Base-by-base conservation (phyloP, 1,140 invertebrate genomes). In the Tetramorium simillimum region DNA sequence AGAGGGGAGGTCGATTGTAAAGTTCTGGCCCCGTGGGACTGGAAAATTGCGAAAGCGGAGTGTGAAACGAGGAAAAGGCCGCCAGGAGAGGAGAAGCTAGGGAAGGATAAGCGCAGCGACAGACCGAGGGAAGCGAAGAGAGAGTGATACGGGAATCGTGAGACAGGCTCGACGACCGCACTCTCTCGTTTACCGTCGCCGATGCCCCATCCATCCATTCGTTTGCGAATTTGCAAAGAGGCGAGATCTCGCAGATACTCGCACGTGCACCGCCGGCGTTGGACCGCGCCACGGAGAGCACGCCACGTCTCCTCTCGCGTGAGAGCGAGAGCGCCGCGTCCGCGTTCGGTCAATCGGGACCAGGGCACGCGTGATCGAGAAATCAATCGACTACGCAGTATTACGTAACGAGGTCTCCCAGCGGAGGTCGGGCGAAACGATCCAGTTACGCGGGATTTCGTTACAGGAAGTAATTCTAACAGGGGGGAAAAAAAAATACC, bases 121-220 rank as follows among this genome's bases (percentile, higher is more conserved):
- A 58, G 33, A 40, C 14, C 24, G 28, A 70, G 46, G 72, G 40
- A 28, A 51, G 14, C 51, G 81, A 40, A 60, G 53, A 72, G 16
- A 49, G 76, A 69, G 24, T 16, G 56, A 33, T 49, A 58, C 56
- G 28, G 65, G 69, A 88, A 73, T 93, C 92, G 92, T 91, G 92
- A 89, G 91, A 91, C 87, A 92, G 88, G 88, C 92, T 92, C 86
- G 86, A 63, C 85, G 46, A 89, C 70, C 69, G 81, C 78, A 84
- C 33, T 43, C 80, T 93, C 91, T 91, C 88, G 84, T 91, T 91
- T 93, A 33, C 77, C 62, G 86, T 92, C 82, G 78, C 14, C 62
- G 65, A 85, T 67, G 53, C n/a, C 46, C n/a, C 46, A 18, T 56
- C 46, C 16, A 58, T 73, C 67, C 28, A 5, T 56, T 4, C 21